Percentiles rank a stretch among this genome's conserved stretches.
Evolutionary conservation across 2,888 invertebrate species (phyloP).

Genomic region (Iphiclides podalirius): DNA sequence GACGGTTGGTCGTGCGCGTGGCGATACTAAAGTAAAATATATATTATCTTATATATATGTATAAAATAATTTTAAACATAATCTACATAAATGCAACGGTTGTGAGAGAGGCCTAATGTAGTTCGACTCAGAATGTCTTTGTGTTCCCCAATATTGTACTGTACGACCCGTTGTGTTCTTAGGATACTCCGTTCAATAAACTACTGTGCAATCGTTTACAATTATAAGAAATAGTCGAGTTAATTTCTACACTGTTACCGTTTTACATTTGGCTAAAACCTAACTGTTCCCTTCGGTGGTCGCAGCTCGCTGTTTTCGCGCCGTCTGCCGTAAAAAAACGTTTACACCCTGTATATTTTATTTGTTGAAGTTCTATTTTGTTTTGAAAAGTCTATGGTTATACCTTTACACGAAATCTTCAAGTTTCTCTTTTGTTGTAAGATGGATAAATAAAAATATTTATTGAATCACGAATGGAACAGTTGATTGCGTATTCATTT

Average conservation of each 20-base stretch:
- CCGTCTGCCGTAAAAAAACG: too few species aligned
- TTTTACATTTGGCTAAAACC: constrained; percentile 40
- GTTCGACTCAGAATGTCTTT: constrained; percentile 53
- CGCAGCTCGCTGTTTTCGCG: too few species aligned
- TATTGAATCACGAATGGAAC: constrained; percentile 18
- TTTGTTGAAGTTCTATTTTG: constrained; percentile 14
- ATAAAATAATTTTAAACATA: constrained; percentile 21
- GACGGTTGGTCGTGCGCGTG: constrained; percentile 18
- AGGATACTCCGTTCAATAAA: constrained; percentile 54
- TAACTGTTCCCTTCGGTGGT: constrained; percentile 34
- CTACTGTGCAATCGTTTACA: constrained; percentile 53
- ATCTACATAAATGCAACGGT: constrained; percentile 53
- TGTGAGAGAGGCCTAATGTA: constrained; percentile 77
- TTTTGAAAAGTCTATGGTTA: constrained; percentile 16
- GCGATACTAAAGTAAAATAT: constrained; percentile 13
- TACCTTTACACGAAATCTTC: constrained; percentile 7
- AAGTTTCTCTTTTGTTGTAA: not conserved
- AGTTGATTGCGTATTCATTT: constrained; percentile 17
- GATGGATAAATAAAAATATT: not conserved
- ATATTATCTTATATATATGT: constrained; percentile 23
- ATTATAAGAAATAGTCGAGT: constrained; percentile 38
- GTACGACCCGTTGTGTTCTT: constrained; percentile 68
- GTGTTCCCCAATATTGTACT: constrained; percentile 57
- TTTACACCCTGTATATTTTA: not conserved
- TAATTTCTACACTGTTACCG: constrained; percentile 62